Base-by-base conservation (phyloP, 2,797 vertebrate species). In the Lutjanus campechanus region DNA sequence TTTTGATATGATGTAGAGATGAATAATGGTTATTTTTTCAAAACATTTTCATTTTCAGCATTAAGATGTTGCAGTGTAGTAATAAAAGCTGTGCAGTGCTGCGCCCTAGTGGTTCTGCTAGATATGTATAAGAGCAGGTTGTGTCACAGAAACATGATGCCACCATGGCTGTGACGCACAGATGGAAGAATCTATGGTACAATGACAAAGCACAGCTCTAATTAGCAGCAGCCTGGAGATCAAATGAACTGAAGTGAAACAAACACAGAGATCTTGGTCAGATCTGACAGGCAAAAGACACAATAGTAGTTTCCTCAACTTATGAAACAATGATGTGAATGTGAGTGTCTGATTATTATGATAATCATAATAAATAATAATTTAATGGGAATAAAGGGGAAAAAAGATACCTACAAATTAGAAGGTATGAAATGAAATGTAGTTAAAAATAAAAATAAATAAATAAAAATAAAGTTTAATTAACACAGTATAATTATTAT, bases 61-160 rank as follows among this genome's bases (percentile, higher is more conserved):
- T 53, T 19, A 2, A 47, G 22, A 40, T 70, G 50, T 17, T 69
- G 63, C 54, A 53, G 36, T 58, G 55, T 29, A 65, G 54, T 19
- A 1, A 10, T 10, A 22, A 69, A 69, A 58, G 63, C 22, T 76
- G 69, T 47, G 2, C 65, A 71, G 77, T 88, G 82, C 85, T 91
- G 89, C 91, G 16, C 85, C 73, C 92, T 93, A 80, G 83, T 90
- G 92, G 88, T 11, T 60, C 1, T 22, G 7, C 44, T 36, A 17
- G 9, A 2, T 8, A 74, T 36, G 5, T 36, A 36, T 36, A 36
- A 64, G 56, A 69, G 13, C 51, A 41, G 40, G 10, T 46, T 49
- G 58, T 49, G 65, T 20, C 10, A 2, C 40, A n/a, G 43, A 69
- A 64, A 62, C 50, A 19, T 53, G 16, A 17, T 7, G 55, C 61